Evolutionary conservation across 2,888 invertebrate genomes (phyloP), one percentile per base, ranked within the genome.

Genomic region (Pristionchus exspectatus): DNA sequence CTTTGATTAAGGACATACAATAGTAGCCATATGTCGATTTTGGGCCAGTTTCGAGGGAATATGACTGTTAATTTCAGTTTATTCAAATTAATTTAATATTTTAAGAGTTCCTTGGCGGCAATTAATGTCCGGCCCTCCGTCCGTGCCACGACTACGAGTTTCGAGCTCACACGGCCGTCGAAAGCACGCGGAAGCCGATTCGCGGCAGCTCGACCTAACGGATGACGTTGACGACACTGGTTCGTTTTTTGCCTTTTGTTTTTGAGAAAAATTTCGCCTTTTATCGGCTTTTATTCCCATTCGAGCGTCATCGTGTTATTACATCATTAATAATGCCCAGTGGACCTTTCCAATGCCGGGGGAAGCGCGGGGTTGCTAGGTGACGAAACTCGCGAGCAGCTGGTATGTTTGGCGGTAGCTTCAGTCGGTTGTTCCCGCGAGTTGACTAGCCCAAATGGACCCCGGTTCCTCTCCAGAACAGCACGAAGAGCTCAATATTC

Each of bases 401-500:
- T 33, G 33, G 44, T 63, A 21, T 63, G 63, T 54, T 27, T 63
- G 14, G 18, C n/a, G 63, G n/a, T 38, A 24, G 7, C 24, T 86
- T 66, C 30, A 54, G 7, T 69, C 27, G 24, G 27, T 69, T 69
- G 21, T 44, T 54, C 24, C n/a, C 16, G 12, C 24, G 24, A 10
- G 24, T 18, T 50, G 7, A 10, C 38, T 50, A n/a, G 54, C 3
- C 38, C 30, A 86, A 27, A n/a, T 85, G 85, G 59, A 89, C 16
- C 12, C 44, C 24, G 69, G 44, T 54, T 38, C 74, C 12, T 74
- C 85, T 92, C 74, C 88, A 92, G 92, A 91, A 74, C 91, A 92
- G 7, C 90, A 88, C 56, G 90, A 89, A 33, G 92, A 91, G 63
- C 91, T 91, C 72, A 91, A 91, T 72, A 90, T 93, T 54, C 92